A percentile compares a stretch with the other conserved stretches of the same genome.
Evolutionary conservation across 2,797 vertebrate genomes (phyloP).

Genomic region (Chiroxiphia lanceolata): DNA sequence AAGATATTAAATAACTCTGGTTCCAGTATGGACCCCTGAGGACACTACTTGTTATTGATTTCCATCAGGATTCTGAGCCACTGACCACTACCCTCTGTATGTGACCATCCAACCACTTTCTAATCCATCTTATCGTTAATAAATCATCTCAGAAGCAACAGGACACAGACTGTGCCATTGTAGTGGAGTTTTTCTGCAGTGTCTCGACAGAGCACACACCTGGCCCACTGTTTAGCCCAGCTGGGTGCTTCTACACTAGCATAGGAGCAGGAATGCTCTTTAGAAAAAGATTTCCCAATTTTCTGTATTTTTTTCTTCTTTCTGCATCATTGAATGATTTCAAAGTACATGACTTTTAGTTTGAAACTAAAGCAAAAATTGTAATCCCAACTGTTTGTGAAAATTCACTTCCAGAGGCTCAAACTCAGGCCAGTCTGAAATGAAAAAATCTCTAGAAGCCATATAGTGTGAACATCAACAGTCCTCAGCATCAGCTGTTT

Average conservation of each 20-base stretch:
- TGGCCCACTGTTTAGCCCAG: neutral
- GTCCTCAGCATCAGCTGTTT: neutral
- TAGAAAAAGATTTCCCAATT: neutral
- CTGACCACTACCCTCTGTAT: neutral
- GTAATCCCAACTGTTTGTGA: neutral
- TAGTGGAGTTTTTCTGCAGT: neutral
- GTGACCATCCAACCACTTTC: neutral
- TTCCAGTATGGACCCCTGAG: fast-evolving
- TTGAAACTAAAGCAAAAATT: neutral
- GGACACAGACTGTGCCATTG: neutral
- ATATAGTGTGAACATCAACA: neutral
- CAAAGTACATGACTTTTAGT: neutral
- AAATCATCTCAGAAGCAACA: neutral
- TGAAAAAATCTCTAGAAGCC: neutral
- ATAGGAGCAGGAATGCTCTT: neutral
- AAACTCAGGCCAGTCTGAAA: neutral
- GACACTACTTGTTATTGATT: neutral
- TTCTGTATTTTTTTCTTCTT: neutral
- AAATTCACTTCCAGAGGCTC: neutral
- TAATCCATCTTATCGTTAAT: neutral
- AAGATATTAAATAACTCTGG: neutral
- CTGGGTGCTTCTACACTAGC: neutral
- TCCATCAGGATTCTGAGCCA: neutral
- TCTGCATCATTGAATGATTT: neutral
- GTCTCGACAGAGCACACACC: neutral